Evolutionary conservation across 1,140 invertebrate species (phyloP), one percentile per base, ranked within the genome.

Genomic region (Drosophila burlai): DNA sequence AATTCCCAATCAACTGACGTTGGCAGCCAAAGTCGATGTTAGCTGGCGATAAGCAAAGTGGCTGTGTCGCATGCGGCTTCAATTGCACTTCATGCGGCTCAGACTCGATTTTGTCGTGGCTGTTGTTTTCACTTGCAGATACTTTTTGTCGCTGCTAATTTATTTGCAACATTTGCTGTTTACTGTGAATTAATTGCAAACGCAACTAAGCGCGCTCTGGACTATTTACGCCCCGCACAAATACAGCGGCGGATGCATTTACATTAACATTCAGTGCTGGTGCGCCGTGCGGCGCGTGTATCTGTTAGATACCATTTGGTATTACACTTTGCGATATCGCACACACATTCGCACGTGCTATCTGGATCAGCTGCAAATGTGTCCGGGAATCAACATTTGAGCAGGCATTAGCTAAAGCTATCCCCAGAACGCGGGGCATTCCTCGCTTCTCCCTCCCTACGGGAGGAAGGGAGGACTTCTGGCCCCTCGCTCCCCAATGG

Each of bases 111-210:
- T 69, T 67, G 57, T 80, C 60, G 57, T 62, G 63, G 65, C 45
- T 65, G 75, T 54, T 72, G 78, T 55, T 82, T 77, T 67, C 49
- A 71, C 74, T 55, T 55, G 67, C 67, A 55, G 67, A 71, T 42
- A 68, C 63, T 71, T 77, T 63, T 77, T 59, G 64, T 67, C 49
- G 64, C 46, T 72, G 85, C 85, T 90, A 90, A 90, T 90, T 90
- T 90, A 90, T 90, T 90, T 90, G 81, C 85, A 90, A 90, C 85
- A 90, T 85, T 90, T 82, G 85, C 85, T 84, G 84, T 89, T 89
- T 89, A 80, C 85, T 90, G 85, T 90, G 85, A 90, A 90, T 90
- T 90, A 90, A 90, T 90, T 90, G 85, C 81, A 76, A 90, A 76
- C 78, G 85, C 81, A 81, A 82, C 85, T 90, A 90, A 90, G 85